Conservation (phyloP, 64 coral and sea anemone species). For the Montipora capricornis region DNA sequence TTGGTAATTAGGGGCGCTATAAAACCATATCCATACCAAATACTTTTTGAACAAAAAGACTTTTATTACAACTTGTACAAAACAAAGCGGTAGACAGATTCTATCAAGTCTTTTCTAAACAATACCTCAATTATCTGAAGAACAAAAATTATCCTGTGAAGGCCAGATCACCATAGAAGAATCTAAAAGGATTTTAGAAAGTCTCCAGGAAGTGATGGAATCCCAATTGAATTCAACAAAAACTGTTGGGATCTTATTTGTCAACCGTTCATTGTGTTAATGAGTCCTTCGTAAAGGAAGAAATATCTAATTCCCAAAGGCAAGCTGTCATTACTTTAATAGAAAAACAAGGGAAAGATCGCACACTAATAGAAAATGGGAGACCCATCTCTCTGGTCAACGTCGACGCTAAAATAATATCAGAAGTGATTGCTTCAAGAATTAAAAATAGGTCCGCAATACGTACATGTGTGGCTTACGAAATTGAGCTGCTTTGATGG, state of each 20-base stretch:
- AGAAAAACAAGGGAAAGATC: constrained; percentile 39
- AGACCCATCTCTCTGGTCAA: constrained; percentile 22
- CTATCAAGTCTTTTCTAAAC: not conserved
- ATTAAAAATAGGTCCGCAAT: not conserved
- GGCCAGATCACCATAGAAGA: not conserved
- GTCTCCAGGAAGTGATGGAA: not conserved
- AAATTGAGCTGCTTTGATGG: no score
- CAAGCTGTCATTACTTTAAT: constrained; percentile 17
- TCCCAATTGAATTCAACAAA: not conserved
- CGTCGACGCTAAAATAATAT: constrained; percentile 11
- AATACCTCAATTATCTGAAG: not conserved
- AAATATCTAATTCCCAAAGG: constrained; percentile 23
- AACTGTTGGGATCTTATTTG: not conserved
- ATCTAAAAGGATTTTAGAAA: not conserved
- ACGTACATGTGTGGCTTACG: no score
- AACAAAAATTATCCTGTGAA: not conserved
- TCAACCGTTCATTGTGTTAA: not conserved
- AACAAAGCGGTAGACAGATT: not conserved
- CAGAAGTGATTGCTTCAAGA: not conserved
- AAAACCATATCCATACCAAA: not conserved
- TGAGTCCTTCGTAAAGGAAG: constrained; percentile 9
- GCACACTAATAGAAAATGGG: constrained; percentile 6
- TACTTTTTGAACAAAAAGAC: no score
- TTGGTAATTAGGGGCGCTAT: not conserved
- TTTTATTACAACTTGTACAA: not conserved